A percentile compares a stretch with the other conserved stretches of the same genome.
phyloP scores from a whole-genome alignment of 2,797 vertebrate species.

The Carduelis carduelis region DNA sequence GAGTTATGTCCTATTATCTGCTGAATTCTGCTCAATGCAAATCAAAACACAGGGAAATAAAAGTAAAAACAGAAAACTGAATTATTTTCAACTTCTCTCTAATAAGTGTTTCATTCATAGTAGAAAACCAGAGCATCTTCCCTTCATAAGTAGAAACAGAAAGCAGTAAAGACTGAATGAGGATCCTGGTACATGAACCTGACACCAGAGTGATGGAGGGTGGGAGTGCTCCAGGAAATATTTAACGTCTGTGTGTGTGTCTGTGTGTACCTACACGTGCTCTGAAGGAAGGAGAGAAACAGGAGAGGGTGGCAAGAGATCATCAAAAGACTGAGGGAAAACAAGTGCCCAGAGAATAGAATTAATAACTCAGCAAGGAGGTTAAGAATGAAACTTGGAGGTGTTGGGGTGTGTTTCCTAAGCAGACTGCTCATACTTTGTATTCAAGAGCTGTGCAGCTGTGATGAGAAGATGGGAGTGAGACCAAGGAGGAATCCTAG shows the following conservation, averaged over 20 bases:
- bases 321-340: not conserved
- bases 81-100: not conserved
- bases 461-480: not conserved
- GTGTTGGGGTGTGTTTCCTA: not conserved
- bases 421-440: not conserved
- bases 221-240: not conserved
- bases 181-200: not conserved
- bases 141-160: not conserved
- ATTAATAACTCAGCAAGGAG: not conserved
- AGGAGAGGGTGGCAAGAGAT: not conserved
- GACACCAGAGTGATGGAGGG: not conserved
- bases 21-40: not conserved
- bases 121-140: not conserved
- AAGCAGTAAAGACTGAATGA: not conserved
- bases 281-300: not conserved
- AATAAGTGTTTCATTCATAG: not conserved
- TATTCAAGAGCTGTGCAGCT: not conserved
- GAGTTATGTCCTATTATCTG: not conserved
- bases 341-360: not conserved
- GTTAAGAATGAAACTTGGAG: not conserved
- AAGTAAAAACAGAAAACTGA: not conserved
- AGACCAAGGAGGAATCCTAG: not conserved
- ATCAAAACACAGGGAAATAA: not conserved
- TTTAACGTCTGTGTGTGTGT: not conserved
- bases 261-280: rapidly evolving